These are phyloP conservation scores for Syrrhaptes paradoxus DNA, from an alignment of 2,113 vertebrate genomes.

Conservation along the genomic window DNA sequence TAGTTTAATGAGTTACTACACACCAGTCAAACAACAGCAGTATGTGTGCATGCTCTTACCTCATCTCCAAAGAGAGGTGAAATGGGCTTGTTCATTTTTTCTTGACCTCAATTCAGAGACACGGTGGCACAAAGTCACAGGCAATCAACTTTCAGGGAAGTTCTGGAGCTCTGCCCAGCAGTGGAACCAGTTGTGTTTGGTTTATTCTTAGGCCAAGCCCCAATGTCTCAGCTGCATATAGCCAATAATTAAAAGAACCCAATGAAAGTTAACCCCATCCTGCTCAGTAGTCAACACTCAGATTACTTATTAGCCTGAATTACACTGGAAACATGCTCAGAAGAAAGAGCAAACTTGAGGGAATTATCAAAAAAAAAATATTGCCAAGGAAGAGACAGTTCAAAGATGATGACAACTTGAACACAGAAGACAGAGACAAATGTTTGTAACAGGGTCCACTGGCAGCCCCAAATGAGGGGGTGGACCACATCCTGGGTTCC, in stretches of 20 bases:
- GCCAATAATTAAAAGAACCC: background rate
- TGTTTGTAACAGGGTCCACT: background rate
- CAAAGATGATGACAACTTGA: background rate
- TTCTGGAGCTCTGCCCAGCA: conserved; percentile 8
- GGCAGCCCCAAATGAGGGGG: background rate
- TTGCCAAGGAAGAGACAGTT: background rate
- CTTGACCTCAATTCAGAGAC: background rate
- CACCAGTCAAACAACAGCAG: background rate
- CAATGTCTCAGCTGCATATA: background rate
- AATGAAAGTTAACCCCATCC: background rate
- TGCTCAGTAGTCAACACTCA: background rate
- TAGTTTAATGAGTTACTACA: conserved; percentile 31
- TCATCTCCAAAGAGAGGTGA: background rate
- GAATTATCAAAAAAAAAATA: background rate
- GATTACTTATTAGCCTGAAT: background rate
- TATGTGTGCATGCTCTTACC: background rate
- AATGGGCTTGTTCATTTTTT: background rate
- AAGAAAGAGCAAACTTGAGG: background rate
- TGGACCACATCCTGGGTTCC: fast-evolving
- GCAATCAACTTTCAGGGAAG: background rate
- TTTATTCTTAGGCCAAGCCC: background rate
- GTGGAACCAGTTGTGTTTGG: background rate
- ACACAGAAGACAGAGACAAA: background rate
- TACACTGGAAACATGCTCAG: background rate
- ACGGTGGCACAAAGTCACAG: background rate